Evolutionary conservation across 2,797 vertebrate genomes (phyloP).

Genomic region (Petrocephalus sullivani): DNA sequence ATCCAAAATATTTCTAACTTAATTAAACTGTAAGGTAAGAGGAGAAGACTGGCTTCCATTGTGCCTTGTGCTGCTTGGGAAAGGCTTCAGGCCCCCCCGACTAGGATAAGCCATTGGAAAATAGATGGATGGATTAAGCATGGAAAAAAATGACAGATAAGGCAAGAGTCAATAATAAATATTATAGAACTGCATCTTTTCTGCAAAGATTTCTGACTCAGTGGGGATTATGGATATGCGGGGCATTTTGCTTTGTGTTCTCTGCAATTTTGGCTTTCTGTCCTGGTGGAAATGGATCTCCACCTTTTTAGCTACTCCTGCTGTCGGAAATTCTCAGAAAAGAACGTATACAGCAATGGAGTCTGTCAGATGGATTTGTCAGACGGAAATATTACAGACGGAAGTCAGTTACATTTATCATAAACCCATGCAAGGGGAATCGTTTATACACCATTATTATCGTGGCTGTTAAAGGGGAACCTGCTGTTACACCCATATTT

Average conservation of each 20-base stretch:
- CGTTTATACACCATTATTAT: neutral
- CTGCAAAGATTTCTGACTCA: neutral
- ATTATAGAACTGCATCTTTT: neutral
- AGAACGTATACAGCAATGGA: neutral
- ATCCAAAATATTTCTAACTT: neutral
- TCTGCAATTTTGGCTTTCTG: neutral
- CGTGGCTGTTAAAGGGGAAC: neutral
- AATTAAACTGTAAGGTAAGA: neutral
- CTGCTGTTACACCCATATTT: neutral
- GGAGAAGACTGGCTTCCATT: neutral
- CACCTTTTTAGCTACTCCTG: neutral
- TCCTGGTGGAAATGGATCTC: neutral
- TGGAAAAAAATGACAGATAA: neutral
- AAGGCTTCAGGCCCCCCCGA: neutral
- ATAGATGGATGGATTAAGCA: neutral
- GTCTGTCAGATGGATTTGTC: neutral
- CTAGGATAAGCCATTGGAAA: neutral
- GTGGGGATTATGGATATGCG: neutral
- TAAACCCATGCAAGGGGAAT: neutral
- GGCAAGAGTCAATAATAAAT: conserved; percentile 7
- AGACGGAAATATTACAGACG: neutral
- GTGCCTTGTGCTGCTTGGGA: neutral
- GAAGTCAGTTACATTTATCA: neutral
- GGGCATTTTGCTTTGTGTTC: neutral
- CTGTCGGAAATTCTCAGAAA: neutral